These are phyloP conservation scores for Decapterus maruadsi DNA, from an alignment of 2,797 vertebrate species.

Conservation along the genomic window DNA sequence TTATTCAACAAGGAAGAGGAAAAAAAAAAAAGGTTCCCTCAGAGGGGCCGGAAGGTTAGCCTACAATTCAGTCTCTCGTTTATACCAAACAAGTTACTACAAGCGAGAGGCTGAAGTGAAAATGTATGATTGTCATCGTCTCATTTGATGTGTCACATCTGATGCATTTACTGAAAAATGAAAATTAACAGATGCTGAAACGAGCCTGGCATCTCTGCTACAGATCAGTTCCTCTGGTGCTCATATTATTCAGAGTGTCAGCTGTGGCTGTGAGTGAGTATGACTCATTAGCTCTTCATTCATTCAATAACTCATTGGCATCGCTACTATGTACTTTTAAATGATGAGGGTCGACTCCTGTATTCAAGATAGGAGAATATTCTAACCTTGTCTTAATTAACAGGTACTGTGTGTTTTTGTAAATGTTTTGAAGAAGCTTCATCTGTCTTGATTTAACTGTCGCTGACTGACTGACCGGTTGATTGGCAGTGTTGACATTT, in stretches of 20 bases:
- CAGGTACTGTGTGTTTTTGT: too few relatives aligned
- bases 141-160: not conserved
- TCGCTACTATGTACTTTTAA: too few relatives aligned
- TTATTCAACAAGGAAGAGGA: not conserved
- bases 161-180: not conserved
- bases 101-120: not conserved
- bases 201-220: too few relatives aligned
- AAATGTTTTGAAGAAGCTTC: too few relatives aligned
- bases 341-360: too few relatives aligned
- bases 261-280: not conserved
- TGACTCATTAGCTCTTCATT: too few relatives aligned
- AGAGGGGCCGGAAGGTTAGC: not conserved
- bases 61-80: not conserved
- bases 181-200: not conserved
- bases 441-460: too few relatives aligned
- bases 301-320: too few relatives aligned
- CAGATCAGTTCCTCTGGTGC: conserved; percentile 11
- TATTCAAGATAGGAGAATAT: too few relatives aligned
- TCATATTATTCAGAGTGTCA: not conserved
- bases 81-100: not conserved
- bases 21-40: not conserved
- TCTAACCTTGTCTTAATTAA: too few relatives aligned
- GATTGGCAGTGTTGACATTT: too few relatives aligned
- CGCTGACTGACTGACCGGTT: too few relatives aligned
- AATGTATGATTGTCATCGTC: not conserved